Evolutionary conservation across 2,888 invertebrate species (phyloP), one percentile per base, ranked within the genome.

Genomic region (Smittia aterrima): DNA sequence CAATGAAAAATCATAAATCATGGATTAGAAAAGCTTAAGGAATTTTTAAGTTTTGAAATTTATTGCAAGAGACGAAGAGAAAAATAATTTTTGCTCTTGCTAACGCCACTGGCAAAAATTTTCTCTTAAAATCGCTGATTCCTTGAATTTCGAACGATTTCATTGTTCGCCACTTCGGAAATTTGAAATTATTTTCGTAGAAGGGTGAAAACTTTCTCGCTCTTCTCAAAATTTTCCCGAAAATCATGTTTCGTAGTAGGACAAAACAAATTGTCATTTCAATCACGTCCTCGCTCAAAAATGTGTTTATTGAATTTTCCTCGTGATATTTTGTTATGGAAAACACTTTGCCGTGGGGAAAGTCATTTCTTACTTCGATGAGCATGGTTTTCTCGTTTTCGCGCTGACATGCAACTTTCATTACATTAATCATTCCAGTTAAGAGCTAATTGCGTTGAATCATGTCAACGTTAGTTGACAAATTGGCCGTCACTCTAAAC

Each of bases 251-350:
- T n/a, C n/a, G n/a, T n/a, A n/a, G n/a, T n/a, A n/a, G n/a, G n/a
- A n/a, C n/a, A n/a, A n/a, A n/a, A n/a, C n/a, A n/a, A n/a, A n/a
- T 64, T 64, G 64, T 64, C 64, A 64, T 64, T 64, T 25, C 64
- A 64, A 64, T 27, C 64, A 64, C 64, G 64, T 64, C 25, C 27
- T 1, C 27, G 22, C 64, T 64, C 25, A 64, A 64, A 64, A 64
- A 64, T 64, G 64, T 64, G 64, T 64, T 64, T 64, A 64, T 64
- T 64, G 64, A 64, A 64, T 58, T 58, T 58, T 58, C 47, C 16
- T n/a, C n/a, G n/a, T n/a, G 47, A 13, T 58, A 22, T 58, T 58
- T 58, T 58, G 58, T 58, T 58, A 58, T 22, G 58, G 22, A 18
- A 58, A 58, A 22, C 58, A 22, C 58, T n/a, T 47, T 47, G 47